Base-by-base conservation (phyloP, 2,888 invertebrate species). In the Sinohyriopsis cumingii region DNA sequence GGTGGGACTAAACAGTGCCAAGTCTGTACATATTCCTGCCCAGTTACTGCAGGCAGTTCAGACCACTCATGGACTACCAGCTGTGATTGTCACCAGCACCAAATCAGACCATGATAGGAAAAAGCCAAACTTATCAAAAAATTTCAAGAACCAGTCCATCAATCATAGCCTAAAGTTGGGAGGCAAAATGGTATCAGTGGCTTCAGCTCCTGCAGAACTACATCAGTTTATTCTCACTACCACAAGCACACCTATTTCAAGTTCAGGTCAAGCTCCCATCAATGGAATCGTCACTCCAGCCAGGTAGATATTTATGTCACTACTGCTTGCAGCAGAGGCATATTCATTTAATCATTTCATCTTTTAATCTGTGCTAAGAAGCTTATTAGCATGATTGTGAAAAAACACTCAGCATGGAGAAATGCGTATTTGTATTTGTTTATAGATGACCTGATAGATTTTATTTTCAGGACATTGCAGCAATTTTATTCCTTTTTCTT, bases 1-100 rank as follows among this genome's bases (percentile, higher is more conserved):
- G 53, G 54, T 54, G 19, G 45, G 24, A 55, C 33, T 22, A 55
- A 65, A 15, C 45, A 74, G 73, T 54, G 71, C 78, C 67, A 83
- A 82, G 63, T 77, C 80, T 63, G 81, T 83, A 55, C 83, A 80
- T 67, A 81, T 84, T 62, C 81, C 82, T 22, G 78, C 81, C 28
- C 80, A 80, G 28, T 66, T 82, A 62, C 69, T 82, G 20, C 82
- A 82, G 60, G 76, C 76, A 25, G 70, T 80, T 25, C 76, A 78
- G 65, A 76, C 72, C 59, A 71, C 75, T 9, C 83, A 81, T 60
- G 78, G 80, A 18, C 60, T 81, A 33, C 80, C 79, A 20, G 75
- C 81, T 53, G 76, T 82, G 20, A 78, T 82, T 64, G 76, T 82
- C 19, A 75, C 82, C 45, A 79, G 73, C 56, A 77, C 71, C 61